phyloP scores from a whole-genome alignment of 30 jellyfish, hydroid and myxozoan species.

The Morbakka virulenta region DNA sequence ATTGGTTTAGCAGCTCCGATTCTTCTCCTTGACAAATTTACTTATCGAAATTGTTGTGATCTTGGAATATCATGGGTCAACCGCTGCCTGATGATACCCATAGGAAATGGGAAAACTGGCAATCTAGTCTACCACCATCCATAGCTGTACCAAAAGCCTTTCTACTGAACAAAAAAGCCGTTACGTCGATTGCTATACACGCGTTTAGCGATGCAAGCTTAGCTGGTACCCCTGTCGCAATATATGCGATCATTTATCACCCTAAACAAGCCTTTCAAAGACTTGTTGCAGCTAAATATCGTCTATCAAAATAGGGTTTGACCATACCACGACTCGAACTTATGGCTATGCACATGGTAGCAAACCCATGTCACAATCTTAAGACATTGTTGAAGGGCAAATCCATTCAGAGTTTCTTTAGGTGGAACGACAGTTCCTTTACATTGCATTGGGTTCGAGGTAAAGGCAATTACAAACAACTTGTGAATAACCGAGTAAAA shows the following conservation, averaged over 20 bases:
- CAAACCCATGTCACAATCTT: slow-evolving; percentile 28
- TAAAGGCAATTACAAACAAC: slow-evolving; percentile 16
- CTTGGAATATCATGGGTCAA: no score
- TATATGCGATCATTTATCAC: slow-evolving; percentile 23
- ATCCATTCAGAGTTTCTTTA: background rate
- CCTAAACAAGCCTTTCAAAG: slow-evolving; percentile 28
- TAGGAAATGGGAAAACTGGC: slow-evolving; percentile 14
- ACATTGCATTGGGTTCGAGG: slow-evolving; percentile 48
- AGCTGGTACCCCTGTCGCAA: slow-evolving; percentile 32
- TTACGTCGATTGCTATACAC: slow-evolving; percentile 36
- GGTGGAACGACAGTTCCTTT: slow-evolving; percentile 59
- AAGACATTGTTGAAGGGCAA: slow-evolving; percentile 6
- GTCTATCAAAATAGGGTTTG: slow-evolving; percentile 20
- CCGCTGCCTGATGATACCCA: no score
- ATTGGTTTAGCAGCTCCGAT: slow-evolving; percentile 63
- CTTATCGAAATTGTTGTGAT: no score
- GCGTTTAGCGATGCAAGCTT: slow-evolving; percentile 62
- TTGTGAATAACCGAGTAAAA: slow-evolving; percentile 13
- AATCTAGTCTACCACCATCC: slow-evolving; percentile 17
- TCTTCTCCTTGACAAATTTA: slow-evolving; percentile 31
- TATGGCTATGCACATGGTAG: slow-evolving; percentile 50
- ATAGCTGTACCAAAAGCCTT: slow-evolving; percentile 39
- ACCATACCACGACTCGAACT: slow-evolving; percentile 63
- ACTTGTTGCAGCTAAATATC: slow-evolving; percentile 32
- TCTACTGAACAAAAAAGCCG: slow-evolving; percentile 3